phyloP scores from a whole-genome alignment of 1,140 invertebrate genomes.

The Caenorhabditis brenneri region DNA sequence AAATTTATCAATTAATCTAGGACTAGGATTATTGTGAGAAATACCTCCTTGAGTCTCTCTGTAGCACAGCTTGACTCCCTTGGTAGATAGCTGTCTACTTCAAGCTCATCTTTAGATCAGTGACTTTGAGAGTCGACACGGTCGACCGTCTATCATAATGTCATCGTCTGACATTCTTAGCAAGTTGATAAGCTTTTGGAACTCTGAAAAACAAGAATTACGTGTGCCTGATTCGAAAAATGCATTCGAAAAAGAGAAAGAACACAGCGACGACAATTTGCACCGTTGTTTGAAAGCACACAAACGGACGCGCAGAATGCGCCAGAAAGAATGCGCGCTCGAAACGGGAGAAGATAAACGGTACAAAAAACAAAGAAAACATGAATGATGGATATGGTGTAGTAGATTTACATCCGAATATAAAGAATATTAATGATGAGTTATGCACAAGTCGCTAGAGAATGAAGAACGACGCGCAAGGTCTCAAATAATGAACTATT shows the following conservation, averaged over 20 bases:
- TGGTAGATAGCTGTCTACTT: slow-evolving; percentile 71
- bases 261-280: neutral
- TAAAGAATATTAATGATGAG: too few species aligned
- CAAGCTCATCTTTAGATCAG: slow-evolving; percentile 73
- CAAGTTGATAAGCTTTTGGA: neutral
- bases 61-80: slow-evolving; percentile 71
- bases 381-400: too few species aligned
- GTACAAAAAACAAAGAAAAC: too few species aligned
- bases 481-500: too few species aligned
- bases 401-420: too few species aligned
- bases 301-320: neutral
- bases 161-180: slow-evolving; percentile 71
- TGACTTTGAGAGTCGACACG: slow-evolving; percentile 71
- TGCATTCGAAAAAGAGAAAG: neutral
- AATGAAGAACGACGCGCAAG: too few species aligned
- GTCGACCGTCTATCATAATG: slow-evolving; percentile 68
- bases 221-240: neutral
- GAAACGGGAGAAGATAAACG: too few species aligned
- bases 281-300: neutral
- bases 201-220: neutral
- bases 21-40: neutral
- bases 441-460: too few species aligned
- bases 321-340: too few species aligned
- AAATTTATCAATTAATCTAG: neutral
- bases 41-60: slow-evolving; percentile 72